Evolutionary conservation across 2,113 vertebrate genomes (phyloP).

Genomic region (Triplophysa tibetana): DNA sequence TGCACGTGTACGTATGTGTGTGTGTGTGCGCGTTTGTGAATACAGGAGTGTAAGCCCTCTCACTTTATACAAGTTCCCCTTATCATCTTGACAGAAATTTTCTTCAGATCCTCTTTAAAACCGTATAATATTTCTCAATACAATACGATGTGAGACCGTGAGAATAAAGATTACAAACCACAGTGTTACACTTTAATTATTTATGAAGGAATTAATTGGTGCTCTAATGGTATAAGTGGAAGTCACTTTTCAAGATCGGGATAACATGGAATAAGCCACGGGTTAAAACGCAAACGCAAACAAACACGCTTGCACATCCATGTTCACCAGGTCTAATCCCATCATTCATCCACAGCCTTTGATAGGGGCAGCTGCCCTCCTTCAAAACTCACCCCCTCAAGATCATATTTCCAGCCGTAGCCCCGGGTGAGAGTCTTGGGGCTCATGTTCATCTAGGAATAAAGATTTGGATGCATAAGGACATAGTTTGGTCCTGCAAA

Average conservation of each 20-base stretch:
- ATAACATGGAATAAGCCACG: background rate
- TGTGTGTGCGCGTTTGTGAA: conserved; percentile 13
- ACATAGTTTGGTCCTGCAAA: conserved; percentile 18
- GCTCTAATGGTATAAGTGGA: background rate
- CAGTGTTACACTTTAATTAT: background rate
- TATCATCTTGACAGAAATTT: conserved; percentile 8
- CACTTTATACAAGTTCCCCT: conserved; percentile 1
- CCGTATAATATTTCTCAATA: conserved; percentile 7
- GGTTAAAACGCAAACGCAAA: conserved; percentile 24
- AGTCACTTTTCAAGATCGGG: no score
- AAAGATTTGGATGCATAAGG: conserved; percentile 10
- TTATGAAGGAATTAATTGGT: background rate
- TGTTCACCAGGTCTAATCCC: conserved; percentile 44
- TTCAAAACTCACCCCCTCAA: conserved; percentile 19
- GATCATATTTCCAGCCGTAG: conserved; percentile 49
- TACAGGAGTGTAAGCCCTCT: background rate
- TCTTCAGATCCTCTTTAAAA: conserved; percentile 15
- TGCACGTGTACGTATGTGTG: conserved; percentile 38
- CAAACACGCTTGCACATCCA: conserved; percentile 29
- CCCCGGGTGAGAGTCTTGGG: conserved; percentile 14
- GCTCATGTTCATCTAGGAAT: conserved; percentile 16
- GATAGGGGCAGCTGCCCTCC: conserved; percentile 50
- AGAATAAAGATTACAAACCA: background rate
- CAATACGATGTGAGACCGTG: background rate
- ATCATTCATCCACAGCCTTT: conserved; percentile 52